Percentiles rank a stretch among this genome's conserved stretches.
These are phyloP conservation scores for Rhagonycha lutea DNA, from an alignment of 2,888 invertebrate species.

Conservation along the genomic window DNA sequence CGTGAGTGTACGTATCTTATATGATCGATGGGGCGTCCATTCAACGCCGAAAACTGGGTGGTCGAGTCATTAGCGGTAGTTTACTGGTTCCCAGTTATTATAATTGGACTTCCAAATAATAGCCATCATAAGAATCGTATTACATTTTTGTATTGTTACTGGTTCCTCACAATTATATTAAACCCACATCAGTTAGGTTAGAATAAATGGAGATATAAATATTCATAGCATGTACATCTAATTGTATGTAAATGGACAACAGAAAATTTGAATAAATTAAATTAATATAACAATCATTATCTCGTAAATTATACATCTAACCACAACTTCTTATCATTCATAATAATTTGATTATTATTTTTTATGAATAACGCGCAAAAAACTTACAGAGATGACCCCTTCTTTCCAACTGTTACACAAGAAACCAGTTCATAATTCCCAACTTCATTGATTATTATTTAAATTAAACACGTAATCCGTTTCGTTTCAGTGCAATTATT, in stretches of 20 bases:
- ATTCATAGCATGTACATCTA: background rate
- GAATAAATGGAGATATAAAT: background rate
- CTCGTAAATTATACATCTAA: background rate
- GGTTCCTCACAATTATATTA: background rate
- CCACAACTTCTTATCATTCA: background rate
- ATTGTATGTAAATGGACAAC: background rate
- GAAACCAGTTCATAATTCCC: background rate
- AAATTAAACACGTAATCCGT: slow-evolving; percentile 4
- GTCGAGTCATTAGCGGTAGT: slow-evolving; percentile 42
- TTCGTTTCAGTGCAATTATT: slow-evolving; percentile 4
- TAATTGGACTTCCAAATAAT: slow-evolving; percentile 25
- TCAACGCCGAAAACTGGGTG: slow-evolving; percentile 40
- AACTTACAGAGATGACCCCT: background rate
- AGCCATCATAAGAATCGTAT: slow-evolving; percentile 17
- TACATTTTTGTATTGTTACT: background rate
- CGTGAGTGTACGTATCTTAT: slow-evolving; percentile 33
- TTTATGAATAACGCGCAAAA: background rate
- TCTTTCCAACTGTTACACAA: background rate
- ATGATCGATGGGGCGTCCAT: slow-evolving; percentile 40
- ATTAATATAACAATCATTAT: background rate
- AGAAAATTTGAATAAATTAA: background rate
- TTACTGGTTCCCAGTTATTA: slow-evolving; percentile 35
- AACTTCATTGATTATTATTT: slow-evolving; percentile 11
- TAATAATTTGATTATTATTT: background rate
- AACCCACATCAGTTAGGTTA: background rate